Conservation (phyloP, 2,113 vertebrate genomes). For the Thalassarche chlororhynchos region DNA sequence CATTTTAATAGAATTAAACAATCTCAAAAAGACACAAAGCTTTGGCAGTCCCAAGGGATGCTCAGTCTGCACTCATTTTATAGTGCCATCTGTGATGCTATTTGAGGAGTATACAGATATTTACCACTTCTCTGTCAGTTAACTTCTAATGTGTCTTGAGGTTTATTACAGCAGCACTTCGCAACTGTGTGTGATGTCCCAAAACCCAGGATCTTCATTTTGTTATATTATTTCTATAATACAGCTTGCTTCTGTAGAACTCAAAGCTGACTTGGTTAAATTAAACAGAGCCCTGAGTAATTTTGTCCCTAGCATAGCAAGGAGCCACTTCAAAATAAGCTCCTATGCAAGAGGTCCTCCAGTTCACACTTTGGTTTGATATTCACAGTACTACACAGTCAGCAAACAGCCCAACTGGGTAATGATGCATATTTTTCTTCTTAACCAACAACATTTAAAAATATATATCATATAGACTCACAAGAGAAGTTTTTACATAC, state of each 20-base stretch:
- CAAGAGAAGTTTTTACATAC: not conserved
- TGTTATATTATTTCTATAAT: not conserved
- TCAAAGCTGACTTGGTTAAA: not conserved
- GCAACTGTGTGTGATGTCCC: not conserved
- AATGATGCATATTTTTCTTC: not conserved
- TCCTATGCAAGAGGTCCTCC: not conserved
- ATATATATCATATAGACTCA: not conserved
- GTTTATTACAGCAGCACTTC: not conserved
- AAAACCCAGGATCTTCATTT: not conserved
- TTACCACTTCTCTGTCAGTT: not conserved
- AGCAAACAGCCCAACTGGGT: not conserved
- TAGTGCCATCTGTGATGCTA: constrained; percentile 3
- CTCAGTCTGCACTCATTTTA: not conserved
- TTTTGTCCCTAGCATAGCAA: not conserved
- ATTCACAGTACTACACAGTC: not conserved
- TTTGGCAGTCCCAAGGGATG: not conserved
- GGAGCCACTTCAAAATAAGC: not conserved
- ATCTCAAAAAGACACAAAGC: not conserved
- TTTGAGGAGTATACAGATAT: not conserved
- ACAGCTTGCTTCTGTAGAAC: not conserved
- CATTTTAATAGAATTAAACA: constrained; percentile 20
- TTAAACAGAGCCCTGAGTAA: not conserved
- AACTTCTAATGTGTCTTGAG: not conserved
- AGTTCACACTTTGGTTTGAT: not conserved
- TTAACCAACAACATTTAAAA: not conserved